Evolutionary conservation across 2,888 invertebrate genomes (phyloP).

Genomic region (Blera fallax): DNA sequence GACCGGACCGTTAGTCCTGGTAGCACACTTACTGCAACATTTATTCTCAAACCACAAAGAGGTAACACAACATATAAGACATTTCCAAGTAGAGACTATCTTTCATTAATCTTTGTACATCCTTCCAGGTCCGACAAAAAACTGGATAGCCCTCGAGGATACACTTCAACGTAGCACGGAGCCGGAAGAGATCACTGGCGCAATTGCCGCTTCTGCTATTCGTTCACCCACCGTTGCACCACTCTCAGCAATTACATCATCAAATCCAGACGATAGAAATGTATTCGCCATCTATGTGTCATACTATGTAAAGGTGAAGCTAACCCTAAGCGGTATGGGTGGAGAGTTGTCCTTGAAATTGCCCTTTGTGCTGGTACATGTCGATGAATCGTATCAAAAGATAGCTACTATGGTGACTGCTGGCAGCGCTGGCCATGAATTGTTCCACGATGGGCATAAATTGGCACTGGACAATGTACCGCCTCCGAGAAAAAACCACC

Average conservation of each 20-base stretch:
- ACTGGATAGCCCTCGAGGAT: slow-evolving; percentile 95
- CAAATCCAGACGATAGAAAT: slow-evolving; percentile 86
- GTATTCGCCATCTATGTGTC: slow-evolving; percentile 95
- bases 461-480: slow-evolving; percentile 78
- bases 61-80: slow-evolving; percentile 78
- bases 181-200: slow-evolving; percentile 82
- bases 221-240: slow-evolving; percentile 79
- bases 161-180: slow-evolving; percentile 88
- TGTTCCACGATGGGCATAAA: slow-evolving; percentile 71
- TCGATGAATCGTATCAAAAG: slow-evolving; percentile 76
- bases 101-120: background rate
- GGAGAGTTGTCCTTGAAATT: slow-evolving; percentile 90
- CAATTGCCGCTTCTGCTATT: slow-evolving; percentile 84
- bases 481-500: slow-evolving; percentile 72
- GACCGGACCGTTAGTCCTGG: slow-evolving; percentile 84
- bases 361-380: slow-evolving; percentile 90
- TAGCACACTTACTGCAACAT: slow-evolving; percentile 85
- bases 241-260: slow-evolving; percentile 63
- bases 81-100: background rate
- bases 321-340: slow-evolving; percentile 90
- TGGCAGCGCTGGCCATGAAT: slow-evolving; percentile 35
- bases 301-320: slow-evolving; percentile 94
- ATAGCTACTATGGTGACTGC: slow-evolving; percentile 57
- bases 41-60: slow-evolving; percentile 86
- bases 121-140: slow-evolving; percentile 88